phyloP scores from a whole-genome alignment of 1,140 invertebrate genomes.

The Conus betulinus region DNA sequence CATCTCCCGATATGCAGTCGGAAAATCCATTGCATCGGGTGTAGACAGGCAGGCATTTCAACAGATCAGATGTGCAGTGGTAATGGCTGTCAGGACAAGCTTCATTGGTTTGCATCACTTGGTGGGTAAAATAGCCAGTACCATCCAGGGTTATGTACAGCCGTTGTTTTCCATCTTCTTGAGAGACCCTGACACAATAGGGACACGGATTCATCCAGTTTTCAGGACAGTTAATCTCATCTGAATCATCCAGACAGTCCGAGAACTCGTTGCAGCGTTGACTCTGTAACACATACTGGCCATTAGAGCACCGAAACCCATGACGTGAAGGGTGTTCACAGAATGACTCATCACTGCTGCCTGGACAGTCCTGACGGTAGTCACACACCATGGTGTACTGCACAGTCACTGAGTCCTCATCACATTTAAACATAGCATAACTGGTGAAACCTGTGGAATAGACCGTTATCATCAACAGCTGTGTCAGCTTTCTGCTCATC shows the following conservation, averaged over 20 bases:
- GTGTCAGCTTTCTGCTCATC: no score
- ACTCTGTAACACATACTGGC: not conserved
- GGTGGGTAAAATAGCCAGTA: not conserved
- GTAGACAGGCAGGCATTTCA: slow-evolving; percentile 4
- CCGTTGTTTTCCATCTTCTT: not conserved
- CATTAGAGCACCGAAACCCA: no score
- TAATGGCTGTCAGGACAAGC: slow-evolving; percentile 24
- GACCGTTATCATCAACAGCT: no score
- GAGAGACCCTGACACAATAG: not conserved
- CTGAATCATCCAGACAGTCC: not conserved
- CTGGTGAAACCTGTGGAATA: no score
- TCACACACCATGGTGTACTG: no score
- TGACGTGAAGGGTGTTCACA: no score
- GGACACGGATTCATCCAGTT: not conserved
- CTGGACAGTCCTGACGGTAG: no score
- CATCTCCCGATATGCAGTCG: not conserved
- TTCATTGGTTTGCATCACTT: not conserved
- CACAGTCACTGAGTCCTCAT: no score
- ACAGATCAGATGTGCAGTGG: not conserved
- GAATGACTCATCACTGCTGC: no score
- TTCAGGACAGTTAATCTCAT: not conserved
- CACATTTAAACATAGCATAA: no score
- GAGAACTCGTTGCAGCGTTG: not conserved
- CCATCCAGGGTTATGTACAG: not conserved
- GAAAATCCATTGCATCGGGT: slow-evolving; percentile 23